Evolutionary conservation across 1,140 invertebrate species (phyloP), one percentile per base, ranked within the genome.

Genomic region (Lucilia sericata): DNA sequence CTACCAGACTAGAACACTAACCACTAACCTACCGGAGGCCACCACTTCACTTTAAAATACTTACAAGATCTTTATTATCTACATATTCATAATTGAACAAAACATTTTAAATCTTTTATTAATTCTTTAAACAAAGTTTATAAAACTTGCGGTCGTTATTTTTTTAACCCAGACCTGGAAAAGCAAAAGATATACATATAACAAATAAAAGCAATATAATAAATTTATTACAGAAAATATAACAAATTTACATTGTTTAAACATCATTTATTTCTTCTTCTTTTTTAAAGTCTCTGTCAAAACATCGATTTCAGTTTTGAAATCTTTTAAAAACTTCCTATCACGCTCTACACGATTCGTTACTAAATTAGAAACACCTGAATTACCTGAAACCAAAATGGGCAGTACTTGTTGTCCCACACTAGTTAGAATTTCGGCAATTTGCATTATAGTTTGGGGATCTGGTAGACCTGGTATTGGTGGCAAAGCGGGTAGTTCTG

Each of bases 401-500:
- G 89, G 89, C 10, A 90, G 82, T 42, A 90, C 82, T 86, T 90
- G 86, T 51, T 90, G 87, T 55, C 89, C 89, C 78, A 90, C 84
- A 36, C 87, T 85, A 82, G 89, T 87, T 74, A 90, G 86, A 83
- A 90, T 86, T 84, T 90, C 87, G 8, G 86, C 89, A 65, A 90
- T 84, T 85, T 90, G 90, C 14, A 90, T 88, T 70, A 90, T 88
- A 17, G 88, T 88, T 10, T 87, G 86, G 19, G 89, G 89, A 86
- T 90, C 89, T 51, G 89, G 89, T 84, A 90, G 86, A 36, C 89
- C 89, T 19, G 89, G 89, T 36, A 90, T 89, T n/a, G 81, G 86
- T 25, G 86, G 55, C 14, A 60, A 17, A 14, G 51, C 51, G 14
- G 51, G 51, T 10, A 30, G 25, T n/a, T 65, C 60, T 8, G 60